Evolutionary conservation across 2,888 invertebrate species (phyloP), one percentile per base, ranked within the genome.

Genomic region (Coronaproctus castanopsis): DNA sequence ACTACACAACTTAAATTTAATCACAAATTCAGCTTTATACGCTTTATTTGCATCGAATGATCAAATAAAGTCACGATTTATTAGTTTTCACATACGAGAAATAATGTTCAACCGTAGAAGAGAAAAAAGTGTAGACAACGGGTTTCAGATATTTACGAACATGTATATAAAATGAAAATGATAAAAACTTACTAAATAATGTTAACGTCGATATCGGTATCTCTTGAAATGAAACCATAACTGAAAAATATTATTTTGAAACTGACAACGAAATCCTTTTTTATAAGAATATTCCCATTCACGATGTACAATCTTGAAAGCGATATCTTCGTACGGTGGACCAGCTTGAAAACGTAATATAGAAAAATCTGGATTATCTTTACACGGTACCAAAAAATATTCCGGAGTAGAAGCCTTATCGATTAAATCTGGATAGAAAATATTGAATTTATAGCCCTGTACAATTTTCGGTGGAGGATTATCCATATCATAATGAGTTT

Each of bases 231-330:
- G 97, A 75, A 98, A 99, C 97, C 98, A 99, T 49, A 99, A 76
- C 72, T 99, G 98, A 71, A 99, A 97, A 67, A 98, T 97, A 70
- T 97, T 97, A 74, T 99, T 98, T 71, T 96, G 95, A 75, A 99
- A 99, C 73, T 99, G 98, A 71, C 97, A 97, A 57, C 96, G 80
- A 73, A 97, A 99, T 23, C 98, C 97, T 64, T 93, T 79, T 73
- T 96, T 96, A 74, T 96, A 95, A 0, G 95, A 95, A 73, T 92
- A 93, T 73, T 99, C 98, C 98, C 98, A 98, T 74, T 99, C 98
- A 63, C 97, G 79, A 73, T 95, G 96, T 1, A 99, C 97, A 63
- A 98, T 92, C 76, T 96, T 96, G 74, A 96, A 97, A 0, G 93
- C 96, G 66, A 97, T 96, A 71, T 97, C 96, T 76, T 98, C 98